Percentiles rank a stretch among this genome's conserved stretches.
Conservation (phyloP, 2,888 invertebrate species). For the Venustoraphidia nigricollis region DNA sequence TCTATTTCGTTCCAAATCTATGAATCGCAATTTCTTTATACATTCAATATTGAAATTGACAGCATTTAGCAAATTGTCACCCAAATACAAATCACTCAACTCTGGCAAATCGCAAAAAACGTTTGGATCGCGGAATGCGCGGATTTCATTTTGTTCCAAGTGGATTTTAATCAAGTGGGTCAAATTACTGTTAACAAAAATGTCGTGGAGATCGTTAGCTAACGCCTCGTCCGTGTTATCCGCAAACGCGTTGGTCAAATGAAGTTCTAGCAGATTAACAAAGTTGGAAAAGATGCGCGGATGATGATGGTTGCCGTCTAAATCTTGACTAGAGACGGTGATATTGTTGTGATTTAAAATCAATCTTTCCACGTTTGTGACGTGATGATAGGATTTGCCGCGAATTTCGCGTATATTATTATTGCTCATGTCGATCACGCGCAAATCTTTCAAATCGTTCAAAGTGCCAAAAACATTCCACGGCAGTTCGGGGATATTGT, state of each 20-base stretch:
- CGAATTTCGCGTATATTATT: constrained; percentile 54
- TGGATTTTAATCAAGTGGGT: constrained; percentile 51
- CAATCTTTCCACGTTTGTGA: constrained; percentile 47
- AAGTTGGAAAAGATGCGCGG: constrained; percentile 56
- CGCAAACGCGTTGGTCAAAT: constrained; percentile 58
- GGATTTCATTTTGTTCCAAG: constrained; percentile 61
- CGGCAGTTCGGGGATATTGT: constrained; percentile 44
- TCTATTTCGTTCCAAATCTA: constrained; percentile 53
- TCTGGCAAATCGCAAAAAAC: constrained; percentile 56
- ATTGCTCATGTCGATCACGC: constrained; percentile 56
- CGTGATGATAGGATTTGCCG: constrained; percentile 61
- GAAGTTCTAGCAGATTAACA: constrained; percentile 47
- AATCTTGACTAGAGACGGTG: constrained; percentile 35
- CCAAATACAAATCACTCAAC: constrained; percentile 50
- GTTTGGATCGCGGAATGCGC: constrained; percentile 41
- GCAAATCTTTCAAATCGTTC: constrained; percentile 37
- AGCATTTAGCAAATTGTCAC: constrained; percentile 43
- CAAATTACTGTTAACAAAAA: constrained; percentile 52
- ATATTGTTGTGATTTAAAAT: constrained; percentile 58
- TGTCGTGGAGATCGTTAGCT: constrained; percentile 50
- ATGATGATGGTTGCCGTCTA: constrained; percentile 42
- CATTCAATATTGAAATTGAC: constrained; percentile 52
- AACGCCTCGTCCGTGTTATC: constrained; percentile 43
- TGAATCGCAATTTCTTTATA: constrained; percentile 43
- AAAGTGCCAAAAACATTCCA: constrained; percentile 55